Base-by-base conservation (phyloP, 1,140 invertebrate species). In the Zaprionus inermis region DNA sequence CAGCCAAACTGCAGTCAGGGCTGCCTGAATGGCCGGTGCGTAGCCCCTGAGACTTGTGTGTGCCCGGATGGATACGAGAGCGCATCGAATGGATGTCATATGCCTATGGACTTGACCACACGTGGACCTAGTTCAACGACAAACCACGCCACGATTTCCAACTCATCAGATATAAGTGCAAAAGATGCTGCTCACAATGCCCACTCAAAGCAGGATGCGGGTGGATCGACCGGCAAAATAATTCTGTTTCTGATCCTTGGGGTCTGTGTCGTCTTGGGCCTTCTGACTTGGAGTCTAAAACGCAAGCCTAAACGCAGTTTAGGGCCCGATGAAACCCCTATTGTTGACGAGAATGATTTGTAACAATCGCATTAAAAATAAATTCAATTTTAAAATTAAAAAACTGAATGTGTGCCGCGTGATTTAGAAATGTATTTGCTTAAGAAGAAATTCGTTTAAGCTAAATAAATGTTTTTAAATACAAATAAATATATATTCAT, bases 11-110 rank as follows among this genome's bases (percentile, higher is more conserved):
- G 95, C 68, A 84, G 80, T 2, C 84, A 91, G 6, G 92, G 92
- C 28, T 96, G 95, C 75, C 79, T 81, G 5, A 92, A 94, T 71
- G 94, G 94, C 1, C 92, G 91, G 12, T 96, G 95, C 73, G 92
- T 92, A 12, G 92, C 81, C 1, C 94, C 94, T 0, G 93, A 94
- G 36, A 76, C 73, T 0, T 95, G 94, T 55, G 52, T 56, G 0
- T 94, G 94, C 65, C 22, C 12, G 18, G 4, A 20, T 16, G 76
- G 59, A 7, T 83, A 58, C 16, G 68, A 61, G 24, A 28, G 11
- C 11, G 44, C 51, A 1, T 10, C 12, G 0, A 9, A 16, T 12
- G 72, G 68, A 6, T 83, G 80, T n/a, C 51, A 28, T 10, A 32
- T 28, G 9, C 44, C 18, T n/a, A 34, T 41, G 2, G n/a, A 16